phyloP scores from a whole-genome alignment of 2,113 vertebrate genomes.

The Hippotragus niger region DNA sequence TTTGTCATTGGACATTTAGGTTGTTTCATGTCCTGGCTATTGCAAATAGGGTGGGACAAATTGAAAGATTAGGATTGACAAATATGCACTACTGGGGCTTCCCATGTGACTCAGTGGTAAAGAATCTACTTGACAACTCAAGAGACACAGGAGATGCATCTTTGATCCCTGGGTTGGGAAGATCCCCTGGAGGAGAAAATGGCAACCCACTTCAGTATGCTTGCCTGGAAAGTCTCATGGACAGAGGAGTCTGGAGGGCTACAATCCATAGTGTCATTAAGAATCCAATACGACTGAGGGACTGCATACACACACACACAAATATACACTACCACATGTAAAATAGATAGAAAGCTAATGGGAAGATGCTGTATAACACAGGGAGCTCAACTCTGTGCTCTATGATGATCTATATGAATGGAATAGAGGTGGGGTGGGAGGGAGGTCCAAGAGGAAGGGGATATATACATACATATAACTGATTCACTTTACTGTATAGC shows the following conservation, averaged over 20 bases:
- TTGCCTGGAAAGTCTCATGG: not conserved
- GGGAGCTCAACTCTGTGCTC: not conserved
- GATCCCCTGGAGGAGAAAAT: not conserved
- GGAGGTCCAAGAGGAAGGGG: not conserved
- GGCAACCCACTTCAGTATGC: not conserved
- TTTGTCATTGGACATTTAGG: not conserved
- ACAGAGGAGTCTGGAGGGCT: not conserved
- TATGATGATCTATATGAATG: not conserved
- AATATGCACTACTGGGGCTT: not conserved
- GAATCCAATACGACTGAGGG: not conserved
- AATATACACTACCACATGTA: not conserved
- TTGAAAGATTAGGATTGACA: not conserved
- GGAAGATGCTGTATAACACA: not conserved
- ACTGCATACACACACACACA: not conserved
- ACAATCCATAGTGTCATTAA: not conserved
- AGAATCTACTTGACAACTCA: not conserved
- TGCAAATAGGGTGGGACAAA: not conserved
- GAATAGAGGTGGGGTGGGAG: not conserved
- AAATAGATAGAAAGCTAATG: not conserved
- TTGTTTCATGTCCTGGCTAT: not conserved
- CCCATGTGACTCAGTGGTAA: not conserved
- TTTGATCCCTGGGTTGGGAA: not conserved
- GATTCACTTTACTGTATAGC: not conserved
- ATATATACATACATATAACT: not conserved
- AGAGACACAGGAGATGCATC: not conserved